A percentile compares a stretch with the other conserved stretches of the same genome.
Evolutionary conservation across 2,797 vertebrate species (phyloP).

Genomic region (Eulemur albifrons): DNA sequence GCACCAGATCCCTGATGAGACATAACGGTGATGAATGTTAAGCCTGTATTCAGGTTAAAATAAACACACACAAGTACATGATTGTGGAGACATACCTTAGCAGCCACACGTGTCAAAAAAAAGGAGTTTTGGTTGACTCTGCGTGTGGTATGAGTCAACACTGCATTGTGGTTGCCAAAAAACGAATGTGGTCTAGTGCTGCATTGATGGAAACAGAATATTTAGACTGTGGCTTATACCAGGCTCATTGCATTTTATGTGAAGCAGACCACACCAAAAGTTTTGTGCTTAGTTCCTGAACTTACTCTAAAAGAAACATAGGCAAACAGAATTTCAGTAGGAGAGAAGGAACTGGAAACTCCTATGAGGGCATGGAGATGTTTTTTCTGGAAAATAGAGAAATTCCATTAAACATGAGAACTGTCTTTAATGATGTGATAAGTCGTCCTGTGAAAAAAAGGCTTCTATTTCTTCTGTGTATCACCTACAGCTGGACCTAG

Average conservation of each 20-base stretch:
- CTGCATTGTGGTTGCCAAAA: not conserved
- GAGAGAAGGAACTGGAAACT: not conserved
- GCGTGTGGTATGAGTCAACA: slow-evolving; percentile 48
- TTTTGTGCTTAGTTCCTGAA: not conserved
- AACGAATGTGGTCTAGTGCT: not conserved
- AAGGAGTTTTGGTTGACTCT: not conserved
- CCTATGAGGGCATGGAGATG: not conserved
- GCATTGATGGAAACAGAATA: not conserved
- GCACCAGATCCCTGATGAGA: not conserved
- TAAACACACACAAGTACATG: not conserved
- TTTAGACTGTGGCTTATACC: not conserved
- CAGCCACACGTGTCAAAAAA: not conserved
- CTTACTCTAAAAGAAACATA: slow-evolving; percentile 1
- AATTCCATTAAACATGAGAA: not conserved
- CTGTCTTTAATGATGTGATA: not conserved
- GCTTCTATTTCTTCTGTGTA: not conserved
- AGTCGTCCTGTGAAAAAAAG: not conserved
- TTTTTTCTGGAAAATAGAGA: not conserved
- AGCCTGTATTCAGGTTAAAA: not conserved
- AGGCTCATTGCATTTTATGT: not conserved
- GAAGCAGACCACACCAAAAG: slow-evolving; percentile 19
- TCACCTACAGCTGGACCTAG: not conserved
- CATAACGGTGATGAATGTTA: not conserved
- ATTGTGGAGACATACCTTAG: not conserved
- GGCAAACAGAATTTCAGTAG: not conserved